phyloP scores from a whole-genome alignment of 2,797 vertebrate genomes.

The Hozukius guyotensis region DNA sequence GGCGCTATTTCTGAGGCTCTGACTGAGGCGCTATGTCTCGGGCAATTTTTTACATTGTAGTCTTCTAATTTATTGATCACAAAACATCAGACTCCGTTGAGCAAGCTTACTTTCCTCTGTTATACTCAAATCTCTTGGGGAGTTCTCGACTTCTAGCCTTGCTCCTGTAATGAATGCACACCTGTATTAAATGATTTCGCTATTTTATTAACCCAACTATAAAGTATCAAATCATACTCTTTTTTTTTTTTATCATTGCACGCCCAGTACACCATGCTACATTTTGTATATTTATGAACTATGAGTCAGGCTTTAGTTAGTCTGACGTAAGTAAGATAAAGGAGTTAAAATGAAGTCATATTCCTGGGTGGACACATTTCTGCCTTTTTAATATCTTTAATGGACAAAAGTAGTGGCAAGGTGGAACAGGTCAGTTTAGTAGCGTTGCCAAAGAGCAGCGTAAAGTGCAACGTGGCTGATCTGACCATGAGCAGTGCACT shows the following conservation, averaged over 20 bases:
- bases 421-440: neutral
- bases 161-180: neutral
- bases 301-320: slow-evolving; percentile 7
- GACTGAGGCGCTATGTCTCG: neutral
- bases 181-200: neutral
- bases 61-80: neutral
- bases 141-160: neutral
- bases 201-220: neutral
- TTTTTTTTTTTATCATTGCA: neutral
- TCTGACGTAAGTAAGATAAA: neutral
- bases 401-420: neutral
- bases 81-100: neutral
- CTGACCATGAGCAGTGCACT: neutral
- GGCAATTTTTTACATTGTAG: neutral
- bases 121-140: neutral
- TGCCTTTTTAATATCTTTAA: slow-evolving; percentile 7
- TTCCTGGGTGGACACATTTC: neutral
- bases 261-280: neutral
- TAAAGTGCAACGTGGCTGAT: slow-evolving; percentile 11
- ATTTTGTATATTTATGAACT: slow-evolving; percentile 9
- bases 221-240: neutral
- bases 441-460: neutral
- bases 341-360: slow-evolving; percentile 4
- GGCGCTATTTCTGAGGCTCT: neutral
- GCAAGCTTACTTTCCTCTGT: neutral